Evolutionary conservation across 2,888 invertebrate genomes (phyloP).

Genomic region (Fabriciana adippe): DNA sequence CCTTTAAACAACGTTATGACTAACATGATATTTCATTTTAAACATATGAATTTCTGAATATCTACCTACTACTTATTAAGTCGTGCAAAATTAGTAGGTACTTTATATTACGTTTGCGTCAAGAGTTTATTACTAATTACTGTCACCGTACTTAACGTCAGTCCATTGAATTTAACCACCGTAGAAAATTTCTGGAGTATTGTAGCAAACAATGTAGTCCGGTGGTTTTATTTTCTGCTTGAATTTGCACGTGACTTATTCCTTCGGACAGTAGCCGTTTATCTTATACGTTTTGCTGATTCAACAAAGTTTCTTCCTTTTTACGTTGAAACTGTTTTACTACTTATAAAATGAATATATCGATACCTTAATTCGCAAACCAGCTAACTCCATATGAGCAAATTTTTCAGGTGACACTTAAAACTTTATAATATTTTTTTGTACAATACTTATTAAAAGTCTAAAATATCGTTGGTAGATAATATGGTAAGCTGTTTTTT

Average conservation of each 20-base stretch:
- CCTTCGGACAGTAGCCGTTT: slow-evolving; percentile 22
- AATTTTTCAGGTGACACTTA: no score
- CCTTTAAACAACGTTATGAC: background rate
- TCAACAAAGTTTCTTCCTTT: slow-evolving; percentile 2
- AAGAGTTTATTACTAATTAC: slow-evolving; percentile 28
- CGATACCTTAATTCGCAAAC: no score
- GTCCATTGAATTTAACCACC: slow-evolving; percentile 29
- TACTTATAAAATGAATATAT: background rate
- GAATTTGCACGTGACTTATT: slow-evolving; percentile 26
- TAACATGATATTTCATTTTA: background rate
- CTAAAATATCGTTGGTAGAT: no score
- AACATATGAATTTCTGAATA: slow-evolving; percentile 7
- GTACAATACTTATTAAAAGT: no score
- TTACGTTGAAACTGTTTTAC: background rate
- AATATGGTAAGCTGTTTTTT: no score
- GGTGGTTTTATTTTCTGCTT: slow-evolving; percentile 1
- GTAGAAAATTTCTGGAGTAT: slow-evolving; percentile 30
- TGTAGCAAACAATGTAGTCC: slow-evolving; percentile 17
- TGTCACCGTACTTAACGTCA: slow-evolving; percentile 28
- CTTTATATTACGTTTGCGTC: slow-evolving; percentile 30
- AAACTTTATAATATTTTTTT: no score
- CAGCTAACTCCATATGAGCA: no score
- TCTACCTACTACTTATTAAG: background rate
- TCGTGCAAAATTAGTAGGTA: slow-evolving; percentile 1
- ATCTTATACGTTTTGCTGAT: slow-evolving; percentile 24